Percentiles rank a stretch among this genome's conserved stretches.
phyloP scores from a whole-genome alignment of 2,797 vertebrate species.

The Apogon hyalosoma region DNA sequence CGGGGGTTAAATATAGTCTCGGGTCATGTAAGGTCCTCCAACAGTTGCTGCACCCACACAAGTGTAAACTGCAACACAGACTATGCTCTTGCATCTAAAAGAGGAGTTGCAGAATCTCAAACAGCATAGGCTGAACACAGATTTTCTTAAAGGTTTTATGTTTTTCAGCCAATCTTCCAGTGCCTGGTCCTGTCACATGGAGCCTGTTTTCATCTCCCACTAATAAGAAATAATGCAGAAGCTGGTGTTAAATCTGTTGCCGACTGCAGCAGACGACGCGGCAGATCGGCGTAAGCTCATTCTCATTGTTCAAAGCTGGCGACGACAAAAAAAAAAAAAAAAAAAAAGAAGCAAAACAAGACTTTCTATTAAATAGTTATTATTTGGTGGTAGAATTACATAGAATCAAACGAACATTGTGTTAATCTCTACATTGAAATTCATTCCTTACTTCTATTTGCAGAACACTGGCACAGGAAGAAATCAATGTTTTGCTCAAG shows the following conservation, averaged over 20 bases:
- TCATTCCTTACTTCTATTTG: neutral
- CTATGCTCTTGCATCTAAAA: neutral
- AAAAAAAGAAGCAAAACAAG: constrained; percentile 1
- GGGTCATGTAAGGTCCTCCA: constrained; percentile 1
- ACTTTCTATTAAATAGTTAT: neutral
- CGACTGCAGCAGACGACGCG: constrained; percentile 28
- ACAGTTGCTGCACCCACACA: neutral
- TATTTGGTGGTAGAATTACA: neutral
- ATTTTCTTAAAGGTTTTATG: constrained; percentile 14
- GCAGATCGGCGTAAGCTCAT: constrained; percentile 28
- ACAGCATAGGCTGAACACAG: constrained; percentile 8
- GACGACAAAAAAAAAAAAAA: constrained; percentile 8
- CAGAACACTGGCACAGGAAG: constrained; percentile 10
- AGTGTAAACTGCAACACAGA: neutral
- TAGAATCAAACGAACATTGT: neutral
- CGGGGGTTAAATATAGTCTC: constrained; percentile 11
- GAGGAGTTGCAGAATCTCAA: constrained; percentile 1
- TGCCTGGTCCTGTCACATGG: constrained; percentile 28
- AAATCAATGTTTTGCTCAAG: constrained; percentile 47
- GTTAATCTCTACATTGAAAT: constrained; percentile 1
- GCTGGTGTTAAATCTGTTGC: constrained; percentile 34
- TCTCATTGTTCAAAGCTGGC: constrained; percentile 16
- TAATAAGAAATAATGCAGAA: constrained; percentile 51
- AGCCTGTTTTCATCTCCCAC: constrained; percentile 15
- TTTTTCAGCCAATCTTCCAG: constrained; percentile 6